Base-by-base conservation (phyloP, 1,140 invertebrate genomes). In the Drosophila arizonae region DNA sequence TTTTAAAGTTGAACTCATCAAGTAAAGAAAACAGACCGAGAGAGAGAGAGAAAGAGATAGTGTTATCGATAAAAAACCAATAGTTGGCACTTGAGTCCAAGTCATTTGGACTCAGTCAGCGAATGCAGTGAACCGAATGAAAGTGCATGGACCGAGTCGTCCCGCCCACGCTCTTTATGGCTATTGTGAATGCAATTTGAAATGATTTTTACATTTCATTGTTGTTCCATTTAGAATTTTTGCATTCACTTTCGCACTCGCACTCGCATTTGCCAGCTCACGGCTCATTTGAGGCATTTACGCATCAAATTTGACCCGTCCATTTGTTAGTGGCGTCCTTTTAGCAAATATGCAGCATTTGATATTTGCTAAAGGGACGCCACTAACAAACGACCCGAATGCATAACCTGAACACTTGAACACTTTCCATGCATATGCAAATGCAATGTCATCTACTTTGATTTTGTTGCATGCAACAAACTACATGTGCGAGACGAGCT, bases 221-320 rank as follows among this genome's bases (percentile, higher is more conserved):
- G 52, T 55, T 36, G 52, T 33, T 55, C 51, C 63, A 74, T 70
- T 74, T 52, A 55, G 2, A 52, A 70, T 77, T 77, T 79, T 61
- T 72, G 61, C 77, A 79, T 79, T 82, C 43, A 33, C 69, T 68
- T 67, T 64, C n/a, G 43, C 43, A 45, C 63, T 17, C 9, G 15
- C 57, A 24, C 21, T 5, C 5, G 28, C 28, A 33, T 8, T 9
- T 13, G 46, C 33, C 26, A 17, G 30, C 48, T 84, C 54, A 84
- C 74, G 64, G 76, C 76, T 84, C 80, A 79, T 82, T 82, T 82
- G 67, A 79, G 76, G 58, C 76, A 69, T 84, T 79, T 68, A 72
- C 76, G 45, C 65, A 55, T 64, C 64, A 46, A 41, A 57, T 60
- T 71, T 43, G 52, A 64, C 51, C 36, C 52, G 33, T 21, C 36